These are phyloP conservation scores for Pogonognathellus flavescens DNA, from an alignment of 1,140 invertebrate species.

Conservation along the genomic window DNA sequence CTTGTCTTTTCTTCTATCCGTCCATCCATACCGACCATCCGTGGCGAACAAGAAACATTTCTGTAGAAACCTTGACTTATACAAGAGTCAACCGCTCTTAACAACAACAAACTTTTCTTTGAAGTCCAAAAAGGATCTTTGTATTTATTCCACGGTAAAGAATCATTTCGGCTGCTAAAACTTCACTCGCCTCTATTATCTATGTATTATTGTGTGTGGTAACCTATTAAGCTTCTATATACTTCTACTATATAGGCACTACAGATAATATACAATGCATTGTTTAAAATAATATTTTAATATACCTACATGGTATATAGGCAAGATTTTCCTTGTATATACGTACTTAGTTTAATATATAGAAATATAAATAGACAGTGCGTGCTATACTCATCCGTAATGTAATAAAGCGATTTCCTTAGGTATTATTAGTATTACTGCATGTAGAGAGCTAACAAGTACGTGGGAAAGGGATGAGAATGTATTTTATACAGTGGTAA, in stretches of 20 bases:
- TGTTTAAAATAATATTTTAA: no score
- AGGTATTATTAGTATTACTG: no score
- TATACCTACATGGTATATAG: no score
- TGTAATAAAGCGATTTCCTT: no score
- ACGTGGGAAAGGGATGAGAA: no score
- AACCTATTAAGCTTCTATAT: neutral
- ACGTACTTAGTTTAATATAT: no score
- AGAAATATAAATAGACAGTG: no score
- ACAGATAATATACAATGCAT: no score
- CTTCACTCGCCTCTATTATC: neutral
- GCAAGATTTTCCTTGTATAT: no score
- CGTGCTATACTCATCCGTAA: no score
- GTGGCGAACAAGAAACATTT: neutral
- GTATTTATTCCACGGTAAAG: neutral
- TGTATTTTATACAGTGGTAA: neutral
- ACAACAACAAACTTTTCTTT: slow-evolving; percentile 39
- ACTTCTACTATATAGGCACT: neutral
- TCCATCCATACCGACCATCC: neutral
- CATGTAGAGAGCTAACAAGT: no score
- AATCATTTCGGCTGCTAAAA: neutral
- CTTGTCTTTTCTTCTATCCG: neutral
- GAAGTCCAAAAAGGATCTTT: slow-evolving; percentile 38
- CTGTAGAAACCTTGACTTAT: slow-evolving; percentile 21
- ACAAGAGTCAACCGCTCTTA: neutral
- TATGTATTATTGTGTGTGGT: neutral